Conservation (phyloP, 1,140 invertebrate genomes). For the Polypedilum vanderplanki region DNA sequence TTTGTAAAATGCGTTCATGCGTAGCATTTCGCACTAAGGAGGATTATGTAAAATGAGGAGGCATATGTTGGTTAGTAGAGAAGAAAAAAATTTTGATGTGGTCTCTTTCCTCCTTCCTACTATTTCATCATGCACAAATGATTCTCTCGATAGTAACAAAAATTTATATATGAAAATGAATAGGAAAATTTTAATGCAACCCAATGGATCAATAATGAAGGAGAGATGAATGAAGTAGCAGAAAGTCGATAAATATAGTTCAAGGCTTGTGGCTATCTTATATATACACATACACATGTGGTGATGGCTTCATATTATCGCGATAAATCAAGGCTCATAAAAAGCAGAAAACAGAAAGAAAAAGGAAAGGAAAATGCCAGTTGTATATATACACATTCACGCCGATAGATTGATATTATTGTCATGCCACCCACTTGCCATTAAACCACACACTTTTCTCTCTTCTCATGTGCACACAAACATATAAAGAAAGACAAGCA, state of each 20-base stretch:
- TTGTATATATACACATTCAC: neutral
- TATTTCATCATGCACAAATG: neutral
- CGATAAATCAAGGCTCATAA: neutral
- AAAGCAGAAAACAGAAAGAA: neutral
- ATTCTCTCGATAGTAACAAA: constrained; percentile 6
- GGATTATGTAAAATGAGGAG: constrained; percentile 11
- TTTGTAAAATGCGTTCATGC: constrained; percentile 11
- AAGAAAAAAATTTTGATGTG: no score
- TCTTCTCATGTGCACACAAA: neutral
- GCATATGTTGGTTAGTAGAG: neutral
- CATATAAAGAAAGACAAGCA: neutral
- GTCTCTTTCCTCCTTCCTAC: no score
- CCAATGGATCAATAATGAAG: constrained; percentile 17
- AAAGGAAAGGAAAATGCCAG: neutral
- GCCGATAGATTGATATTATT: neutral
- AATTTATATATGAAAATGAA: neutral
- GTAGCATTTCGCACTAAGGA: neutral
- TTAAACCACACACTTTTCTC: neutral
- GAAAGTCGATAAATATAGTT: constrained; percentile 1
- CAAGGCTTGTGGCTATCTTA: neutral
- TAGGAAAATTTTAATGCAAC: neutral
- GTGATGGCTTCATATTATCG: neutral
- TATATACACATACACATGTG: neutral
- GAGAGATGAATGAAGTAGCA: neutral
- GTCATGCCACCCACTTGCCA: neutral